phyloP scores from a whole-genome alignment of 2,797 vertebrate species.

The Cottoperca gobio region DNA sequence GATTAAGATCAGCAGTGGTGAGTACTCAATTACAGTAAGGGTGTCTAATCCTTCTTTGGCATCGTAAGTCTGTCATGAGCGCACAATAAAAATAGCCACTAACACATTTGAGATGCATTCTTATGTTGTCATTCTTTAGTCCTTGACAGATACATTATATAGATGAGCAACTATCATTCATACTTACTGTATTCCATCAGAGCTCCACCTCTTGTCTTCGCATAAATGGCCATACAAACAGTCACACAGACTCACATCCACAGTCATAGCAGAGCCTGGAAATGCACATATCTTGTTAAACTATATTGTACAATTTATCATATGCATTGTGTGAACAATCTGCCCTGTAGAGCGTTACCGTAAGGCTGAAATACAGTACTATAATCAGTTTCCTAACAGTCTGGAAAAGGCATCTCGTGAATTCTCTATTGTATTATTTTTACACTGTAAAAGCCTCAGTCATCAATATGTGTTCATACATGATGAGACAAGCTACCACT shows the following conservation, averaged over 20 bases:
- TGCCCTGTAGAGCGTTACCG: neutral
- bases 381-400: neutral
- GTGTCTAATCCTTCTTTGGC: slow-evolving; percentile 70
- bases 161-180: neutral
- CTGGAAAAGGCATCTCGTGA: neutral
- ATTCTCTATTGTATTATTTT: neutral
- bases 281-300: slow-evolving; percentile 31
- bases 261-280: slow-evolving; percentile 89
- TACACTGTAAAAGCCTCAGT: neutral
- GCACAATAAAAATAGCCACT: slow-evolving; percentile 54
- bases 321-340: neutral
- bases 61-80: slow-evolving; percentile 15
- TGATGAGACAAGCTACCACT: neutral
- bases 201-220: slow-evolving; percentile 77
- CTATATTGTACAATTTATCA: neutral
- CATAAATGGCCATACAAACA: slow-evolving; percentile 74
- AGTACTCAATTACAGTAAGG: slow-evolving; percentile 32
- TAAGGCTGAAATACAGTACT: neutral
- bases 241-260: slow-evolving; percentile 78
- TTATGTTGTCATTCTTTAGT: neutral
- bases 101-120: neutral
- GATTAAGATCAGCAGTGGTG: slow-evolving; percentile 41
- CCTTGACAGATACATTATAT: neutral
- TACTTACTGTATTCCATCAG: slow-evolving; percentile 90
- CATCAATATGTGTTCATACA: neutral